Percentiles rank a stretch among this genome's conserved stretches.
phyloP scores from a whole-genome alignment of 2,113 vertebrate species.

The Serilophus lunatus region DNA sequence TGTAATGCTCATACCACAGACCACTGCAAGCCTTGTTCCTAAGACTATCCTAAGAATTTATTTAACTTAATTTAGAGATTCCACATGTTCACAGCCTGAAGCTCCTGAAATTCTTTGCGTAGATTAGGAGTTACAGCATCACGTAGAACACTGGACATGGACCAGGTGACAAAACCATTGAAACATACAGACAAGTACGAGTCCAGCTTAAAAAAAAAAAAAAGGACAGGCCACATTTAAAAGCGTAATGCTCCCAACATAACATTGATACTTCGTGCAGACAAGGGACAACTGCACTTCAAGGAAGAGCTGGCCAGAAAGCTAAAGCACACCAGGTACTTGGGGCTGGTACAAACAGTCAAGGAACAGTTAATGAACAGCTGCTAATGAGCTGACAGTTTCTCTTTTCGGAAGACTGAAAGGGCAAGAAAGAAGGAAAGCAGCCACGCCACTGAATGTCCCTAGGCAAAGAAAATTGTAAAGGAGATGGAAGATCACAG shows the following conservation, averaged over 20 bases:
- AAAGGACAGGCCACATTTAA: neutral
- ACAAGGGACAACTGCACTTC: neutral
- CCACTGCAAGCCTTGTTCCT: fast-evolving
- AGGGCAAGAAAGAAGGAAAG: neutral
- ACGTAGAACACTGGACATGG: neutral
- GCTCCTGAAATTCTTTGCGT: neutral
- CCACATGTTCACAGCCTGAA: neutral
- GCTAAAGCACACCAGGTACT: neutral
- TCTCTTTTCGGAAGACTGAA: neutral
- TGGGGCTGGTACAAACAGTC: neutral
- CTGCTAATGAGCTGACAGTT: neutral
- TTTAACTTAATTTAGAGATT: neutral
- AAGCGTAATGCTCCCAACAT: neutral
- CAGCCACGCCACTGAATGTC: neutral
- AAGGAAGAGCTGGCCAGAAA: neutral
- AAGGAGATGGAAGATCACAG: neutral
- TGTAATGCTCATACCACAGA: neutral
- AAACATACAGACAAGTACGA: neutral
- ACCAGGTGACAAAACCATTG: neutral
- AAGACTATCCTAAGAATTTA: neutral
- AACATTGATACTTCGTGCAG: neutral
- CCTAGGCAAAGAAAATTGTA: neutral
- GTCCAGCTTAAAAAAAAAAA: neutral
- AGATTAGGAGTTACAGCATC: neutral
- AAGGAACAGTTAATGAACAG: neutral